Evolutionary conservation across 2,888 invertebrate genomes (phyloP).

Genomic region (Suillia variegata): DNA sequence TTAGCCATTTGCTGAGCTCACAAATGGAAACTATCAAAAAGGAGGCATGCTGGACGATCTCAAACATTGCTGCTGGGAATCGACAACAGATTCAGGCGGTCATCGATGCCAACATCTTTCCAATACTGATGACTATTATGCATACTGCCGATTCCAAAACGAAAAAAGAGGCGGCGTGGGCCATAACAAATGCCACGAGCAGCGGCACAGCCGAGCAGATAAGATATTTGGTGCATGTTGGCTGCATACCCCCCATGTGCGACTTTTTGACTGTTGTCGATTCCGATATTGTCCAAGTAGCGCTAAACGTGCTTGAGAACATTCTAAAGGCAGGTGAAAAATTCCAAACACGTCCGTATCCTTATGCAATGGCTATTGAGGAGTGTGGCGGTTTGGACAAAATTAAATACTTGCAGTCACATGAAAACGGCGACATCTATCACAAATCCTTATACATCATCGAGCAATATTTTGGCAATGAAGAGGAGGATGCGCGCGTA

Average conservation of each 20-base stretch:
- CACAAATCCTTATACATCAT: conserved; percentile 97
- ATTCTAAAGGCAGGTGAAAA: conserved; percentile 90
- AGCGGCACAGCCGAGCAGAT: conserved; percentile 94
- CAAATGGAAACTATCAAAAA: conserved; percentile 86
- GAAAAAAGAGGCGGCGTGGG: conserved; percentile 96
- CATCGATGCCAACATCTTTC: conserved; percentile 92
- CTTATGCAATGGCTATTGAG: conserved; percentile 89
- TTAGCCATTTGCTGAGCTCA: conserved; percentile 77
- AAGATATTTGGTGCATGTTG: conserved; percentile 73
- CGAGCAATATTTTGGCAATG: conserved; percentile 93
- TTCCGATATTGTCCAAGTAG: conserved; percentile 93
- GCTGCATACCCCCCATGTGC: conserved; percentile 91
- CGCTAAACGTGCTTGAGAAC: conserved; percentile 93
- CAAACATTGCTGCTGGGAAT: conserved; percentile 96
- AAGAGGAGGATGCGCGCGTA: conserved; percentile 79
- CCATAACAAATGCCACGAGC: conserved; percentile 95
- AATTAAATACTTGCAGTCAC: conserved; percentile 96
- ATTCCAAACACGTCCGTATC: conserved; percentile 80
- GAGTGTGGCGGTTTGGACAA: conserved; percentile 98
- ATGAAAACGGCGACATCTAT: conserved; percentile 96
- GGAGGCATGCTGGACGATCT: conserved; percentile 97
- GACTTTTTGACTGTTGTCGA: conserved; percentile 92
- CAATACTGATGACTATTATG: conserved; percentile 85
- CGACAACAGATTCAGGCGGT: conserved; percentile 93
- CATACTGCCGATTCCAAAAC: conserved; percentile 91